phyloP scores from a whole-genome alignment of 2,888 invertebrate species.

The Ischnus inquisitorius region DNA sequence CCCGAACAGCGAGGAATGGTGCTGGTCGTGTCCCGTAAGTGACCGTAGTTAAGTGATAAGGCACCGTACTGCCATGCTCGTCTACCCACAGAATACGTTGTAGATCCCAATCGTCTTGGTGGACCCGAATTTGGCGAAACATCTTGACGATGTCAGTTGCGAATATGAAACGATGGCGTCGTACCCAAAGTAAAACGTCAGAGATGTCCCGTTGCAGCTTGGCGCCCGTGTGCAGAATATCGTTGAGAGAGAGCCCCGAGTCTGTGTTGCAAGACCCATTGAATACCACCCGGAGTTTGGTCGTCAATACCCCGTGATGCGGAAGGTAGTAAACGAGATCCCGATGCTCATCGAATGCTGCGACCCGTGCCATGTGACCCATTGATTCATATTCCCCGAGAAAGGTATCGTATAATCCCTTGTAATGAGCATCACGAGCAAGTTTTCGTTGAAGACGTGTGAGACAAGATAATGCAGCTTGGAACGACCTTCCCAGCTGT shows the following conservation, averaged over 20 bases:
- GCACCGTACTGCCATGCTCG: background rate
- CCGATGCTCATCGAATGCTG: no score
- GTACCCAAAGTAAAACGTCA: slow-evolving; percentile 45
- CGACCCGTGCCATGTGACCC: background rate
- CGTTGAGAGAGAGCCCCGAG: slow-evolving; percentile 31
- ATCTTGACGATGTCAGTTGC: slow-evolving; percentile 57
- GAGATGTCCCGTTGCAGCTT: slow-evolving; percentile 48
- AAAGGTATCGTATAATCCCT: slow-evolving; percentile 19
- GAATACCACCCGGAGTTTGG: slow-evolving; percentile 28
- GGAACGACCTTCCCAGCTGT: background rate
- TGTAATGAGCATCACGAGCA: slow-evolving; percentile 3
- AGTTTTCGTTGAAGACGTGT: slow-evolving; percentile 28
- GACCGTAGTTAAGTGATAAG: slow-evolving; percentile 56
- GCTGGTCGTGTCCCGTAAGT: slow-evolving; percentile 54
- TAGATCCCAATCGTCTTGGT: slow-evolving; percentile 53
- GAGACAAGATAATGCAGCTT: slow-evolving; percentile 13
- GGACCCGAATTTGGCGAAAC: slow-evolving; percentile 63
- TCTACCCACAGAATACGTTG: slow-evolving; percentile 61
- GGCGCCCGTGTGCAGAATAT: slow-evolving; percentile 27
- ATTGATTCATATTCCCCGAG: slow-evolving; percentile 44
- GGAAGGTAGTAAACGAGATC: background rate
- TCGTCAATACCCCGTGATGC: slow-evolving; percentile 32
- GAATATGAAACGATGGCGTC: slow-evolving; percentile 47
- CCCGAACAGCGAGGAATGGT: slow-evolving; percentile 52
- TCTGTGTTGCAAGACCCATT: slow-evolving; percentile 10